Conservation (phyloP, 2,113 vertebrate species). For the Telmatochromis sp. region DNA sequence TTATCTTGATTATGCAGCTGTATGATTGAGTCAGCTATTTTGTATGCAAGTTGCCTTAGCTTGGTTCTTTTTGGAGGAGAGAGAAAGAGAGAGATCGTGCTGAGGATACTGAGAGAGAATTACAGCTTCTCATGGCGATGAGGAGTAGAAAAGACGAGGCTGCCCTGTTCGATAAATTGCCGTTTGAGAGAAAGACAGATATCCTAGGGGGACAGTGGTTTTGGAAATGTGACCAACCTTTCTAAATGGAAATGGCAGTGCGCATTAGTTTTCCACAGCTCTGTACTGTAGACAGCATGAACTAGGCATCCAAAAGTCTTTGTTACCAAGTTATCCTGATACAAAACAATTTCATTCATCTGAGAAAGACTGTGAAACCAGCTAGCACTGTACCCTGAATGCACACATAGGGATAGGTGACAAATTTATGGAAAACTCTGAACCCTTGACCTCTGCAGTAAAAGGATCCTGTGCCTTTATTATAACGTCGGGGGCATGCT, state of each 20-base stretch:
- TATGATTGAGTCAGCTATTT: conserved; percentile 87
- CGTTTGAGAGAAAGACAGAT: conserved; percentile 55
- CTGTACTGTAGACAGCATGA: neutral
- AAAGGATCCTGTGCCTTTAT: neutral
- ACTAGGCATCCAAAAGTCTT: neutral
- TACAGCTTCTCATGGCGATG: conserved; percentile 55
- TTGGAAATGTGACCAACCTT: conserved; percentile 50
- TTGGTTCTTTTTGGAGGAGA: conserved; percentile 72
- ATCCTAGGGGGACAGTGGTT: conserved; percentile 25
- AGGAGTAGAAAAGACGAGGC: conserved; percentile 44
- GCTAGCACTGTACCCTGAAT: neutral
- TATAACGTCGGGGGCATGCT: neutral
- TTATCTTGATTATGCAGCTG: conserved; percentile 83
- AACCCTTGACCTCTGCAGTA: neutral
- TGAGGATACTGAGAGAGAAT: conserved; percentile 71
- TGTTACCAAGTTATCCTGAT: neutral
- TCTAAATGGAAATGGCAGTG: conserved; percentile 48
- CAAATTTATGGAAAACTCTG: neutral
- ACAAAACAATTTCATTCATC: neutral
- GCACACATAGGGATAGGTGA: neutral
- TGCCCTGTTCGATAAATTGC: conserved; percentile 58
- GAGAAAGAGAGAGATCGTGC: conserved; percentile 70
- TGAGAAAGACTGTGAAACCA: neutral
- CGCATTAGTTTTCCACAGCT: conserved; percentile 8
- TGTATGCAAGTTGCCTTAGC: conserved; percentile 78